Base-by-base conservation (phyloP, 2,113 vertebrate species). In the Chionis minor region DNA sequence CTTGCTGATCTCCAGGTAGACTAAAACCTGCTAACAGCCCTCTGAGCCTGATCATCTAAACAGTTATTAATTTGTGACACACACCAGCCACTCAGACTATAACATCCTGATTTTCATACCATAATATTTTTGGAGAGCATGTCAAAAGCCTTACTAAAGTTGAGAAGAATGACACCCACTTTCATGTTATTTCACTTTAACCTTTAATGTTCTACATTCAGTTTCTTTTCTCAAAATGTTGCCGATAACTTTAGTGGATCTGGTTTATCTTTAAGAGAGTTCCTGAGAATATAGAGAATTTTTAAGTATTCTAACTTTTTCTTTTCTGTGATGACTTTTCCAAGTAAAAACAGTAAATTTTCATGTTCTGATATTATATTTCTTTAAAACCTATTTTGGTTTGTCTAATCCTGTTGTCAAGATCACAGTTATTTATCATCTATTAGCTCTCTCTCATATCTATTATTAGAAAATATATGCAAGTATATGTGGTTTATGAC, bases 391-490 rank as follows among this genome's bases (percentile, higher is more conserved):
- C 14, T 75, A 8, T 79, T 95, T 67, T 90, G 66, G 4, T 28
- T 90, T 82, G 58, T 61, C 66, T 88, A 88, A 88, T 47, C 12
- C 21, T 47, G 28, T 51, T 88, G 56, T 90, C 52, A 88, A 59
- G 26, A 61, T 82, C 38, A 65, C 28, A 63, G 20, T 59, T 75
- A 80, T 63, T 86, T 94, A 72, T 94, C 26, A 65, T 56, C 38
- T 77, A 10, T 49, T 74, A 27, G 12, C 15, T 47, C 26, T 59
- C 6, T 72, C 16, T 91, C 51, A 32, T 54, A 56, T 27, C 51
- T 47, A 52, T 56, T 69, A 24, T 26, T 44, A 85, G 56, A 92
- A 93, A 72, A 88, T 67, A 58, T 9, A 62, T 73, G 9, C 51
- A 71, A 42, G 30, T 79, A 4, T 47, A 44, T 22, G 16, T n/a